phyloP scores from a whole-genome alignment of 2,797 vertebrate species.

The Neosilurus hyrtlii region DNA sequence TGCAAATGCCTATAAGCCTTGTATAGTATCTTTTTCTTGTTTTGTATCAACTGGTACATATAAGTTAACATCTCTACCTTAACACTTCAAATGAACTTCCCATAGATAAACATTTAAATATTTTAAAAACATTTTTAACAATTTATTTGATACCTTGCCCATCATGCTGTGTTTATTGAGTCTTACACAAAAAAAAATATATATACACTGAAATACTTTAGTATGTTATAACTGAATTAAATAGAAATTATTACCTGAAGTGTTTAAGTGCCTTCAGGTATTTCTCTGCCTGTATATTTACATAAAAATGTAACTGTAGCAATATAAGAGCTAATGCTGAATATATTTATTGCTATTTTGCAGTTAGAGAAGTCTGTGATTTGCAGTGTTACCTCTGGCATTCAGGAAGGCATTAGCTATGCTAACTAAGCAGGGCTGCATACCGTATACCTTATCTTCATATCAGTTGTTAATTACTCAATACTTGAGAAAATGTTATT shows the following conservation, averaged over 20 bases:
- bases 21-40: conserved; percentile 51
- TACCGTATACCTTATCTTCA: conserved; percentile 2
- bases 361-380: conserved; percentile 10
- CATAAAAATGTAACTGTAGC: not conserved
- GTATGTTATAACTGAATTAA: conserved; percentile 8
- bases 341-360: conserved; percentile 30
- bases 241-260: not conserved
- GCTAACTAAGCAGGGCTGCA: conserved; percentile 15
- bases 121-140: conserved; percentile 20
- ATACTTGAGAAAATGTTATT: conserved; percentile 7
- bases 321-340: conserved; percentile 15
- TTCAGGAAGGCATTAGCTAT: conserved; percentile 20
- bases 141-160: conserved; percentile 9
- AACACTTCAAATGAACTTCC: conserved; percentile 10
- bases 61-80: conserved; percentile 27
- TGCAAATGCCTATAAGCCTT: conserved; percentile 46
- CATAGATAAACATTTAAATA: not conserved
- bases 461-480: not conserved
- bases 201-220: conserved; percentile 7
- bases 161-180: not conserved
- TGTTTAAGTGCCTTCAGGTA: not conserved
- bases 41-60: conserved; percentile 35
- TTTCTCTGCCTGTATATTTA: not conserved
- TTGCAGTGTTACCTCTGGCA: conserved; percentile 15
- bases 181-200: not conserved